Percentiles rank a stretch among this genome's conserved stretches.
These are phyloP conservation scores for Buphagus erythrorhynchus DNA, from an alignment of 2,797 vertebrate species.

Conservation along the genomic window DNA sequence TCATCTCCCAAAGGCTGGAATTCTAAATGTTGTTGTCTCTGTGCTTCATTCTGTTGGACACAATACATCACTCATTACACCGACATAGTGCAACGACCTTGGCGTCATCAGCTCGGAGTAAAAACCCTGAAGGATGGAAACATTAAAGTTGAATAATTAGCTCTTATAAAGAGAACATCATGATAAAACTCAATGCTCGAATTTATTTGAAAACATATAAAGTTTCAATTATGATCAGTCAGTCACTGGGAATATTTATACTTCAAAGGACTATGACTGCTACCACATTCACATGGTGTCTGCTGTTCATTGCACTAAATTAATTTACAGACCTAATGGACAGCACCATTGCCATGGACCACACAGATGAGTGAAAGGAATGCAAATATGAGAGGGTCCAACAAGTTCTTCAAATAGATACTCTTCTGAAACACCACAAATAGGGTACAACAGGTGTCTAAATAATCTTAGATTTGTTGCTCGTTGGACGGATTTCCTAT, in stretches of 20 bases:
- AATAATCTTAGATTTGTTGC: not conserved
- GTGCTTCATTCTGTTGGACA: not conserved
- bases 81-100: not conserved
- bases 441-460: not conserved
- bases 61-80: not conserved
- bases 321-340: not conserved
- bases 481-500: not conserved
- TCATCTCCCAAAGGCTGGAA: not conserved
- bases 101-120: not conserved
- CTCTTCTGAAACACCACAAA: not conserved
- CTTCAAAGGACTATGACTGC: not conserved
- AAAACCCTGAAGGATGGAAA: not conserved
- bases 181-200: not conserved
- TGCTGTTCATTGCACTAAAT: not conserved
- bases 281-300: not conserved
- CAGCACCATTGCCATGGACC: not conserved
- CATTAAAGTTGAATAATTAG: not conserved
- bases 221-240: not conserved
- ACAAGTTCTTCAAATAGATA: not conserved
- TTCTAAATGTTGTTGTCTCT: not conserved
- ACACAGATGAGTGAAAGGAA: not conserved
- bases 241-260: not conserved
- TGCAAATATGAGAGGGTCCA: not conserved
- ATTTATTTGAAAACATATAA: not conserved
- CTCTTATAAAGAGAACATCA: not conserved